Percentiles rank a stretch among this genome's conserved stretches.
Evolutionary conservation across 2,113 vertebrate species (phyloP).

Genomic region (Nicator chloris): DNA sequence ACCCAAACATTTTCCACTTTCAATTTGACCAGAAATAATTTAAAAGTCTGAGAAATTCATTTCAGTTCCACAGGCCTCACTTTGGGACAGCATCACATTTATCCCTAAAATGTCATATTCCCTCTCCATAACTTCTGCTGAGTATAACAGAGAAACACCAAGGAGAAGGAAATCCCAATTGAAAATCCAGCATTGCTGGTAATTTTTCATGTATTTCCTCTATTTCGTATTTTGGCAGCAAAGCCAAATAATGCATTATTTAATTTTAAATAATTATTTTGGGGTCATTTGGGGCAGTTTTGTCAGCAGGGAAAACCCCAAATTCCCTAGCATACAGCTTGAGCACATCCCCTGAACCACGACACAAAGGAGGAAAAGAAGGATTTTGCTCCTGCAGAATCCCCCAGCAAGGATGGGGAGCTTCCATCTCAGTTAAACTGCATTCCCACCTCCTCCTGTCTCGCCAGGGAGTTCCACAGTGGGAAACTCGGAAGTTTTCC

Average conservation of each 20-base stretch:
- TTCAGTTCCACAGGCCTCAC: not conserved
- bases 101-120: not conserved
- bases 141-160: not conserved
- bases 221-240: not conserved
- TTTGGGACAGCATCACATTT: not conserved
- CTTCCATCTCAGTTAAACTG: not conserved
- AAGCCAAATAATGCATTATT: not conserved
- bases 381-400: not conserved
- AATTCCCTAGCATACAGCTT: too few relatives aligned
- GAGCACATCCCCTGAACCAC: rapidly evolving
- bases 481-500: not conserved
- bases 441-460: not conserved
- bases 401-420: not conserved
- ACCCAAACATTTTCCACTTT: not conserved
- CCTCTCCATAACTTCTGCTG: not conserved
- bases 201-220: not conserved
- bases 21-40: not conserved
- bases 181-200: not conserved
- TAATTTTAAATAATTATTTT: not conserved
- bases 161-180: not conserved
- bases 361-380: rapidly evolving
- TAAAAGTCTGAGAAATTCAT: not conserved
- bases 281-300: not conserved
- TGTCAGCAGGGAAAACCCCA: not conserved
- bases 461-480: not conserved